A percentile compares a stretch with the other conserved stretches of the same genome.
Conservation (phyloP, 2,888 invertebrate species). For the Therioaphis trifolii region DNA sequence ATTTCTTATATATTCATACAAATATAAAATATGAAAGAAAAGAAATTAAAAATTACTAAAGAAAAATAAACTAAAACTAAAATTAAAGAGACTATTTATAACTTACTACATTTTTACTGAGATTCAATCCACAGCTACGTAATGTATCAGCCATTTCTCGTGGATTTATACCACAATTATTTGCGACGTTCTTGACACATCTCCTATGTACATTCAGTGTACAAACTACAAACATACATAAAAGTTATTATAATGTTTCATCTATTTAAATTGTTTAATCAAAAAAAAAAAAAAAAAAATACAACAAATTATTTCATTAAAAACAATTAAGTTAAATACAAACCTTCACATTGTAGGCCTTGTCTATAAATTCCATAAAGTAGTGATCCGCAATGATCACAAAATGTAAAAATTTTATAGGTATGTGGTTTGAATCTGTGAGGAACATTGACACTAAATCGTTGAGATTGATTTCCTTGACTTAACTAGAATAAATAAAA, state of each 20-base stretch:
- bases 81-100: background rate
- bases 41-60: background rate
- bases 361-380: slow-evolving; percentile 96
- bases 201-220: slow-evolving; percentile 98
- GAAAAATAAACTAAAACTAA: background rate
- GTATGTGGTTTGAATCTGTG: slow-evolving; percentile 96
- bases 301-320: background rate
- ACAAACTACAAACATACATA: slow-evolving; percentile 76
- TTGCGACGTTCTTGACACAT: slow-evolving; percentile 98
- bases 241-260: too few species aligned
- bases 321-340: slow-evolving; percentile 54
- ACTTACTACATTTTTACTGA: slow-evolving; percentile 55
- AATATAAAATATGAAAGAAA: background rate
- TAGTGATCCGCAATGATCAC: slow-evolving; percentile 98
- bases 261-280: background rate
- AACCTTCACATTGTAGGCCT: slow-evolving; percentile 94
- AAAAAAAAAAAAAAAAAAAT: slow-evolving; percentile 11
- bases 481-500: slow-evolving; percentile 10
- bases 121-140: slow-evolving; percentile 67
- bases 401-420: slow-evolving; percentile 98
- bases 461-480: slow-evolving; percentile 73
- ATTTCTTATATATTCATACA: background rate
- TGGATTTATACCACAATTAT: slow-evolving; percentile 98
- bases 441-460: slow-evolving; percentile 98
- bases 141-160: slow-evolving; percentile 95